These are phyloP conservation scores for Ameiurus melas DNA, from an alignment of 2,113 vertebrate species.

Conservation along the genomic window DNA sequence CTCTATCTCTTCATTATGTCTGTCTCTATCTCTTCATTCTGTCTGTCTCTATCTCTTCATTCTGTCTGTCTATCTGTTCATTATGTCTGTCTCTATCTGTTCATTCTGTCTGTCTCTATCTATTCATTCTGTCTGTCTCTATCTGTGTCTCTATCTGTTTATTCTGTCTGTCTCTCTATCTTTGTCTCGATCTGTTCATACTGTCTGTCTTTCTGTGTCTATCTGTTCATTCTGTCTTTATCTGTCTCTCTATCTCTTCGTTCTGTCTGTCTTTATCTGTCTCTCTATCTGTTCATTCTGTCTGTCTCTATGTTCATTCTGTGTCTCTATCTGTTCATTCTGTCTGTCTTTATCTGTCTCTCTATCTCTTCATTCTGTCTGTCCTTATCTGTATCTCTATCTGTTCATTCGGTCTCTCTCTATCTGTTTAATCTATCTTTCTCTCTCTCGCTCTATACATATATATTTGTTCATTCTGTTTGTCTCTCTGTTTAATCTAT, in stretches of 20 bases:
- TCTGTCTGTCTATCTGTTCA: neutral
- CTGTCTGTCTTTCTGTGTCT: slow-evolving; percentile 49
- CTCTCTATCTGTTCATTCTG: slow-evolving; percentile 32
- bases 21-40: no score
- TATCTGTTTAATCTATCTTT: neutral
- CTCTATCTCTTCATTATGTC: no score
- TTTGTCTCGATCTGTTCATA: neutral
- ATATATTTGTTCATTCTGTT: neutral
- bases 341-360: neutral
- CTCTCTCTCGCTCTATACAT: neutral
- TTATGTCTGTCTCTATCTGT: neutral
- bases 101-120: slow-evolving; percentile 36
- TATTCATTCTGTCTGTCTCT: slow-evolving; percentile 20
- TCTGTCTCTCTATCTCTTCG: neutral
- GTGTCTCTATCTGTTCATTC: no score
- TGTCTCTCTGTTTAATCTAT: neutral
- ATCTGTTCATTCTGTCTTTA: neutral
- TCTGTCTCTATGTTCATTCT: slow-evolving; percentile 34
- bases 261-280: neutral
- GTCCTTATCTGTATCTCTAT: neutral
- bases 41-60: neutral
- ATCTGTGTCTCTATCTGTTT: neutral
- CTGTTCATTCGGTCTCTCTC: slow-evolving; percentile 16
- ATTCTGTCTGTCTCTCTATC: no score
- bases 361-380: slow-evolving; percentile 32